Evolutionary conservation across 2,113 vertebrate species (phyloP).

Genomic region (Melospiza georgiana): DNA sequence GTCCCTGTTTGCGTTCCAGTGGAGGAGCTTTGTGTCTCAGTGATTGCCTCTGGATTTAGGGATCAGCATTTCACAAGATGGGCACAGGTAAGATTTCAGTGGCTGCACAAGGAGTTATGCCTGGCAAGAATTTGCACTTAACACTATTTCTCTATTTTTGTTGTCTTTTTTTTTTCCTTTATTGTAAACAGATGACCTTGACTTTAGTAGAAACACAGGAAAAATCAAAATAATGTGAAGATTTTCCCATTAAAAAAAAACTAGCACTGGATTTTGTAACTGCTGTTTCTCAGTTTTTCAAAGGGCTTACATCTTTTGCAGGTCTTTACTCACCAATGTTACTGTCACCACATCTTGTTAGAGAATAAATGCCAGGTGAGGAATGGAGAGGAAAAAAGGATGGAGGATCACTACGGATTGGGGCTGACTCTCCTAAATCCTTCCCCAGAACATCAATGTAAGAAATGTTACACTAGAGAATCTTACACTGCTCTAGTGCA

Average conservation of each 20-base stretch:
- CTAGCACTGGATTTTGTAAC: background rate
- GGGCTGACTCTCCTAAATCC: background rate
- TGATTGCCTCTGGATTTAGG: background rate
- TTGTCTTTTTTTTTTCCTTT: background rate
- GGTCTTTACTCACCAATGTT: background rate
- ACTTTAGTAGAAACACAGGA: background rate
- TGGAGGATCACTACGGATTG: background rate
- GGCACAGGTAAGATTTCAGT: background rate
- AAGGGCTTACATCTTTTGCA: background rate
- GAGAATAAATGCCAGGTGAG: background rate
- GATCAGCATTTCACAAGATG: background rate
- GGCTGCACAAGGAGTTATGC: background rate
- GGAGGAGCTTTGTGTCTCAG: background rate
- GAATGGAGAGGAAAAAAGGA: background rate
- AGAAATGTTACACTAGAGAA: too few relatives aligned
- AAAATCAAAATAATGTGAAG: rapidly evolving
- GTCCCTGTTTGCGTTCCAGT: background rate
- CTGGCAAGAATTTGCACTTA: background rate
- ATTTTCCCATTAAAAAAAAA: background rate
- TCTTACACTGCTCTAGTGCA: too few relatives aligned
- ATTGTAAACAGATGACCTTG: background rate
- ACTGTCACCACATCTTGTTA: background rate
- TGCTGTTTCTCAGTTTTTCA: background rate
- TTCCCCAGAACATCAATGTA: too few relatives aligned
- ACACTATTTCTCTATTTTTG: background rate